A percentile compares a stretch with the other conserved stretches of the same genome.
Evolutionary conservation across 2,113 vertebrate genomes (phyloP).

Genomic region (Arothron firmamentum): DNA sequence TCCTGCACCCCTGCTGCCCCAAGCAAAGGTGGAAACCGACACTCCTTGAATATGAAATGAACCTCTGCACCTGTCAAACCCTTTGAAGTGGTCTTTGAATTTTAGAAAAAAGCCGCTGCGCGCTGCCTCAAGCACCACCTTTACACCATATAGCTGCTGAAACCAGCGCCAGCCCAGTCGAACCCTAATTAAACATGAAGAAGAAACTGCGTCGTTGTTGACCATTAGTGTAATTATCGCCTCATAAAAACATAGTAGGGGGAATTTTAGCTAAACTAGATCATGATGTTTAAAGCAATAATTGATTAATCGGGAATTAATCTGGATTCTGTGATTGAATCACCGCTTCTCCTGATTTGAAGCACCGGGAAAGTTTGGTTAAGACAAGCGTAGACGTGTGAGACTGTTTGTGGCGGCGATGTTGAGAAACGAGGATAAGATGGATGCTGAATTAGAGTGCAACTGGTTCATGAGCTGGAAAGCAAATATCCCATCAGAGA

Average conservation of each 20-base stretch:
- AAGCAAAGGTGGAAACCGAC: too few species aligned
- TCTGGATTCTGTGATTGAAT: constrained; percentile 34
- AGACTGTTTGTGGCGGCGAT: neutral
- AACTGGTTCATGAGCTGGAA: neutral
- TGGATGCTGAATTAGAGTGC: too few species aligned
- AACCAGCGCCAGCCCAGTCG: constrained; percentile 30
- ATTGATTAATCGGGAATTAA: constrained; percentile 40
- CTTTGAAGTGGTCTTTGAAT: constrained; percentile 37
- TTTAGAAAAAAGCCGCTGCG: constrained; percentile 24
- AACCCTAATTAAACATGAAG: constrained; percentile 57
- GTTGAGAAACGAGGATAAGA: neutral
- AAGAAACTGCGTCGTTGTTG: constrained; percentile 55
- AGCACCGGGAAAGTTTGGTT: constrained; percentile 5
- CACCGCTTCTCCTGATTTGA: constrained; percentile 24
- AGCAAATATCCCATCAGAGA: neutral
- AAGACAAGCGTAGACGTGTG: constrained; percentile 4
- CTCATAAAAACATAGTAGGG: constrained; percentile 62
- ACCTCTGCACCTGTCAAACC: constrained; percentile 18
- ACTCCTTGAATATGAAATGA: too few species aligned
- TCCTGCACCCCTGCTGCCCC: too few species aligned
- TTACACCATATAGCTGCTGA: constrained; percentile 44
- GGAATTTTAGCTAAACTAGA: neutral
- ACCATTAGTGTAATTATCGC: constrained; percentile 66
- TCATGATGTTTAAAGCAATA: constrained; percentile 59
- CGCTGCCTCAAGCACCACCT: constrained; percentile 36